These are phyloP conservation scores for Clivina fossor DNA, from an alignment of 2,888 invertebrate genomes.

Conservation along the genomic window DNA sequence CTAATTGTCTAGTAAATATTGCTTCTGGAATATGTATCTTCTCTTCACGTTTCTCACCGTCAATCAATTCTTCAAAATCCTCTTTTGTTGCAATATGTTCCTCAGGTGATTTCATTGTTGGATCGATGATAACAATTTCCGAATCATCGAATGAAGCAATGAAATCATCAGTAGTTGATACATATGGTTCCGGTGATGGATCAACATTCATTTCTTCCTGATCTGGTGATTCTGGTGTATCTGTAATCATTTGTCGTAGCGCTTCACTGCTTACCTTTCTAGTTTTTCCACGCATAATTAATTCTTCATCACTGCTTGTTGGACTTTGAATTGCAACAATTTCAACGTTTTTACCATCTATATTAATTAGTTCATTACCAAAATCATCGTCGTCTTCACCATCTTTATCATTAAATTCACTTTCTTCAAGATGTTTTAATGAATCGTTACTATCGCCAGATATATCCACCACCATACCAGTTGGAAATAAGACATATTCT, in stretches of 20 bases:
- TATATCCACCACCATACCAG: slow-evolving; percentile 63
- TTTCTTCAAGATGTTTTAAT: slow-evolving; percentile 50
- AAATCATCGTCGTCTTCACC: slow-evolving; percentile 48
- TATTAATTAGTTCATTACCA: slow-evolving; percentile 46
- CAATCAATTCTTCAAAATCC: slow-evolving; percentile 67
- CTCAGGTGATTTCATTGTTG: slow-evolving; percentile 62
- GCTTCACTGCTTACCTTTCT: slow-evolving; percentile 45
- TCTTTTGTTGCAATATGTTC: slow-evolving; percentile 66
- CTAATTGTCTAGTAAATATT: slow-evolving; percentile 47
- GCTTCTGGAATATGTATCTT: slow-evolving; percentile 48
- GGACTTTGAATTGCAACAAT: slow-evolving; percentile 51
- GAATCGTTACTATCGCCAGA: slow-evolving; percentile 60
- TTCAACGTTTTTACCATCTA: slow-evolving; percentile 45
- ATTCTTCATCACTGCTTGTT: slow-evolving; percentile 52
- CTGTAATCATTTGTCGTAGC: slow-evolving; percentile 50
- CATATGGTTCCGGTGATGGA: slow-evolving; percentile 52
- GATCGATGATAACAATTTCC: slow-evolving; percentile 65
- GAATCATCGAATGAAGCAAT: slow-evolving; percentile 56
- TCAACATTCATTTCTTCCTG: slow-evolving; percentile 55
- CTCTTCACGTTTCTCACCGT: slow-evolving; percentile 62
- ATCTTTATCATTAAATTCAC: slow-evolving; percentile 50
- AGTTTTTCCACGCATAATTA: slow-evolving; percentile 50
- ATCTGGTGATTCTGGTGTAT: slow-evolving; percentile 59
- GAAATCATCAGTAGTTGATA: slow-evolving; percentile 54
- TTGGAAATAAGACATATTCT: slow-evolving; percentile 65